Conservation (phyloP, 2,797 vertebrate genomes). For the Mus spretus region DNA sequence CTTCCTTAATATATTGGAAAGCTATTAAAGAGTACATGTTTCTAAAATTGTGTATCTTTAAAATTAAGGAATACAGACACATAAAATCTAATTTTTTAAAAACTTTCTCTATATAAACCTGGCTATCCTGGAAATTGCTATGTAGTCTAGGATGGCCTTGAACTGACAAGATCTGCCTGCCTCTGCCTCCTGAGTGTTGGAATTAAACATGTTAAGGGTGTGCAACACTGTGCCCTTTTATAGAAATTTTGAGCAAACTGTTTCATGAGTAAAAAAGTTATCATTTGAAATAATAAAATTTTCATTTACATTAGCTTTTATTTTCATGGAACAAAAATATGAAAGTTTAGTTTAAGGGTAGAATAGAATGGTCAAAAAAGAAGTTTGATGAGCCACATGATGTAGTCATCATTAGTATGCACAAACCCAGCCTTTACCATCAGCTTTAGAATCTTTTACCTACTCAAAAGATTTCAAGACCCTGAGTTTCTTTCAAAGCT, state of each 20-base stretch:
- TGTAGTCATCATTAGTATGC: neutral
- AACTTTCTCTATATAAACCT: neutral
- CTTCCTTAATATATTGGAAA: neutral
- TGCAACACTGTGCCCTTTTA: neutral
- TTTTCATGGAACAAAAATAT: neutral
- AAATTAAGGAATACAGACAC: neutral
- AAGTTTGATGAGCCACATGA: neutral
- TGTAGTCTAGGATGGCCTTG: neutral
- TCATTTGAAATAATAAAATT: neutral
- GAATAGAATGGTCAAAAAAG: rapidly evolving
- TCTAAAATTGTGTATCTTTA: neutral
- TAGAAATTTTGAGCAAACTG: constrained; percentile 19
- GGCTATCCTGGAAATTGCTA: neutral
- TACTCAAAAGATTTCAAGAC: neutral
- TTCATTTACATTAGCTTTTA: neutral
- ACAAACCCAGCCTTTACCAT: neutral
- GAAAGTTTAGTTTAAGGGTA: neutral
- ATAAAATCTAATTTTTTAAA: neutral
- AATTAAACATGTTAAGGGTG: neutral
- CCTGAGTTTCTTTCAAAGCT: neutral
- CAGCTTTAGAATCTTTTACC: neutral
- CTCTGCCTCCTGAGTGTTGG: neutral
- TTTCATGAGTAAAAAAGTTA: neutral
- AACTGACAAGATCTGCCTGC: neutral
- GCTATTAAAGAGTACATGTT: neutral